Percentiles rank a stretch among this genome's conserved stretches.
phyloP scores from a whole-genome alignment of 1,140 invertebrate genomes.

The Drosophila aff. region DNA sequence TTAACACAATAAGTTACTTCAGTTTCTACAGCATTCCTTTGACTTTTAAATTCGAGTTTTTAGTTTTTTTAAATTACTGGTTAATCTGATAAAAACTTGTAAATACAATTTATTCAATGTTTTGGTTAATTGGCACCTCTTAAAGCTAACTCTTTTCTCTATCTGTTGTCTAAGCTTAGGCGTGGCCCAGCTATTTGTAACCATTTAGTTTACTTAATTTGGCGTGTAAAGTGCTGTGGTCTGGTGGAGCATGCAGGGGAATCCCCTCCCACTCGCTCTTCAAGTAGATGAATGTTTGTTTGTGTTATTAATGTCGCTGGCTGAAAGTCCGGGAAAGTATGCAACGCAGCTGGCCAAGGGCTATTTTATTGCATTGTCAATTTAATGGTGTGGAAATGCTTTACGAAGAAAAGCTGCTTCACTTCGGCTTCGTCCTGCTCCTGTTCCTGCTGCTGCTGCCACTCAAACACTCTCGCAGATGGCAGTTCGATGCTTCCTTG shows the following conservation, averaged over 20 bases:
- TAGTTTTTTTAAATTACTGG: not conserved
- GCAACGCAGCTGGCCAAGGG: constrained; percentile 62
- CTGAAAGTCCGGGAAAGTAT: constrained; percentile 56
- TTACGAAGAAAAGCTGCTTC: constrained; percentile 62
- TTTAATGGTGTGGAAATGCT: constrained; percentile 82
- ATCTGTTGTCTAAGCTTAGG: not conserved
- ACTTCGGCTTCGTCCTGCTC: constrained; percentile 1
- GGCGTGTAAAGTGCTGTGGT: constrained; percentile 59
- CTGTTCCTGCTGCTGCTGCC: constrained; percentile 5
- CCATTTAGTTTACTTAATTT: constrained; percentile 67
- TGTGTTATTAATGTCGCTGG: constrained; percentile 59
- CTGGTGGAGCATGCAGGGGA: not conserved
- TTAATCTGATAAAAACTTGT: not conserved
- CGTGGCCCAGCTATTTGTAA: constrained; percentile 42
- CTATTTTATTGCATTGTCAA: constrained; percentile 82
- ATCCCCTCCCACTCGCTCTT: not conserved
- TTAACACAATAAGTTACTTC: not conserved
- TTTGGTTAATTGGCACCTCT: not conserved
- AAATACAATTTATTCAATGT: not conserved
- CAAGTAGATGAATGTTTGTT: constrained; percentile 55
- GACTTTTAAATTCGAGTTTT: not conserved
- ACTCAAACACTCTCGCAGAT: constrained; percentile 21
- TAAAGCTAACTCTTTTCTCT: not conserved
- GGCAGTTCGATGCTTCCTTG: constrained; percentile 68
- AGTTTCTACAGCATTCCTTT: not conserved